phyloP scores from a whole-genome alignment of 2,888 invertebrate genomes.

The Coelopa pilipes region DNA sequence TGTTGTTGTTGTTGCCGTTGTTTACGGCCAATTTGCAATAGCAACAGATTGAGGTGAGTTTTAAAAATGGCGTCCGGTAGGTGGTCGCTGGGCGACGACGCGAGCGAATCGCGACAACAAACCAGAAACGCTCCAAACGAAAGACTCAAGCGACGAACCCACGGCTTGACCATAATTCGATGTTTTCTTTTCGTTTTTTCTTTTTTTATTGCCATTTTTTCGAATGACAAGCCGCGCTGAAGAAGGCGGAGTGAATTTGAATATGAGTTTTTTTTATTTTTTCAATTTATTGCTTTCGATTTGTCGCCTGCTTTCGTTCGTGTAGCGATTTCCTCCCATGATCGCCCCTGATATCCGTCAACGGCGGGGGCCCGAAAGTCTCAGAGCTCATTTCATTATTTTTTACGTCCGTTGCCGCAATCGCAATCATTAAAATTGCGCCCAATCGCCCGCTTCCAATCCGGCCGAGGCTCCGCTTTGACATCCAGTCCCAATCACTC shows the following conservation, averaged over 20 bases:
- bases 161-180: background rate
- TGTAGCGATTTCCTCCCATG: too few relatives aligned
- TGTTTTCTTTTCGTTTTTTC: background rate
- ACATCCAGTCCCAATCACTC: conserved; percentile 28
- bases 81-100: conserved; percentile 9
- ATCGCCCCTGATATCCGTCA: too few relatives aligned
- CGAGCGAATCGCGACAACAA: background rate
- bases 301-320: too few relatives aligned
- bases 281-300: too few relatives aligned
- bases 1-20: conserved; percentile 25
- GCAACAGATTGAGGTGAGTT: conserved; percentile 10
- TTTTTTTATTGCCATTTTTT: too few relatives aligned
- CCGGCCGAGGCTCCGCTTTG: conserved; percentile 1
- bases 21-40: conserved; percentile 27
- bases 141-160: conserved; percentile 5
- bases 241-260: too few relatives aligned
- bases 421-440: background rate
- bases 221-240: too few relatives aligned
- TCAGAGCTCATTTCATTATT: too few relatives aligned
- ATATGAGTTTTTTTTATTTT: too few relatives aligned
- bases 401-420: too few relatives aligned
- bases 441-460: background rate
- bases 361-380: too few relatives aligned
- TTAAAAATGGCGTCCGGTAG: conserved; percentile 33
- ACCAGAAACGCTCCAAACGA: conserved; percentile 1